Evolutionary conservation across 2,888 invertebrate species (phyloP).

Genomic region (Strigamia maritima): DNA sequence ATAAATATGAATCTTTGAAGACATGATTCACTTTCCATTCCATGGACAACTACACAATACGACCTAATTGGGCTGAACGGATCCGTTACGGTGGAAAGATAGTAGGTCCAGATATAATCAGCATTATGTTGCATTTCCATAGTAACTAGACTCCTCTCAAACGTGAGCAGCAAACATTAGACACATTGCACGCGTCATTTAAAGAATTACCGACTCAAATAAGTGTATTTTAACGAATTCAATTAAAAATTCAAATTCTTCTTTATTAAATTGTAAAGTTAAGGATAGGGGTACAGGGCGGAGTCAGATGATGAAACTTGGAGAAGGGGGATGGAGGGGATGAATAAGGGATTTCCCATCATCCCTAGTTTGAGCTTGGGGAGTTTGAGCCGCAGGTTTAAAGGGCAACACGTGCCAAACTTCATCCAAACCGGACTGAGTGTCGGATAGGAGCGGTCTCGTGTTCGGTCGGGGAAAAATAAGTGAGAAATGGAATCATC

Average conservation of each 20-base stretch:
- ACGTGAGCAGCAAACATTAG: neutral
- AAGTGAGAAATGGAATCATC: neutral
- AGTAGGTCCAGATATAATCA: neutral
- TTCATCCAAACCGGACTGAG: neutral
- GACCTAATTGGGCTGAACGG: neutral
- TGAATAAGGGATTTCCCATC: neutral
- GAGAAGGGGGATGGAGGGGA: neutral
- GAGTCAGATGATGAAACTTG: neutral
- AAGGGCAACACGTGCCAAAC: neutral
- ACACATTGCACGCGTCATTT: neutral
- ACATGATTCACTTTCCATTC: neutral
- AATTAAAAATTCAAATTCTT: neutral
- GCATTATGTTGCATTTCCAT: neutral
- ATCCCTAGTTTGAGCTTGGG: neutral
- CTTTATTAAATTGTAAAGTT: neutral
- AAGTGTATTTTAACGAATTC: neutral
- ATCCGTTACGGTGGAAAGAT: conserved; percentile 13
- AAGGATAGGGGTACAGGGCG: neutral
- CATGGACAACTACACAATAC: neutral
- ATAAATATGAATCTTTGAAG: neutral
- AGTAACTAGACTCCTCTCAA: neutral
- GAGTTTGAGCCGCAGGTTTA: neutral
- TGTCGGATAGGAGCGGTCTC: neutral
- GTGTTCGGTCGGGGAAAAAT: neutral
- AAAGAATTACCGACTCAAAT: neutral